Evolutionary conservation across 2,797 vertebrate genomes (phyloP).

Genomic region (Eulemur albifrons): DNA sequence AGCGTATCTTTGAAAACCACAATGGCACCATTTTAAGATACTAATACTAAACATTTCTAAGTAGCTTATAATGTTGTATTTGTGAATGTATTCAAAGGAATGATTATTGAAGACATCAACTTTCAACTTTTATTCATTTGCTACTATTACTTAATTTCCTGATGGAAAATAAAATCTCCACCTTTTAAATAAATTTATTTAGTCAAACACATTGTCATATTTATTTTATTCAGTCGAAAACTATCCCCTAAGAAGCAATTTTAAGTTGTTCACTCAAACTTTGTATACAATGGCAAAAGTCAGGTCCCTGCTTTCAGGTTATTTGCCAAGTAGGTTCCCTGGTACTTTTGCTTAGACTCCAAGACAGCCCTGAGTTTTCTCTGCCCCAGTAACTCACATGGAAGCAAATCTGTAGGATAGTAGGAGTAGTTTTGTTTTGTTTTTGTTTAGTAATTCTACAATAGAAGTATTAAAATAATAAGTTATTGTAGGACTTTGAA

Average conservation of each 20-base stretch:
- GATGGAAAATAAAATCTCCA: conserved; percentile 26
- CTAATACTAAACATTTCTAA: conserved; percentile 33
- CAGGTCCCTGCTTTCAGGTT: neutral
- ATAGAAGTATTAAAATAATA: conserved; percentile 37
- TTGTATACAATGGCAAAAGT: neutral
- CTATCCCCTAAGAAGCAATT: neutral
- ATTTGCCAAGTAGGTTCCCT: neutral
- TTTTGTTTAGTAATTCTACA: conserved; percentile 37
- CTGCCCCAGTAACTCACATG: neutral
- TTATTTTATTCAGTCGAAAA: conserved; percentile 42
- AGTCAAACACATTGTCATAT: neutral
- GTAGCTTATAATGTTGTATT: conserved; percentile 24
- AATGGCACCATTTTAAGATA: neutral
- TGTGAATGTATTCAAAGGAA: conserved; percentile 32
- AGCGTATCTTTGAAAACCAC: conserved; percentile 3
- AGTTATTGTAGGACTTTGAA: conserved; percentile 29
- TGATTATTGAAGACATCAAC: neutral
- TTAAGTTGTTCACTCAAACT: conserved; percentile 20
- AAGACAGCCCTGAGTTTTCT: conserved; percentile 48
- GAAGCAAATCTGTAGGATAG: conserved; percentile 44
- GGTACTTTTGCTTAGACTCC: neutral
- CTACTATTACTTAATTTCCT: neutral
- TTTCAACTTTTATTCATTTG: neutral
- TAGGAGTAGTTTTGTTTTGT: conserved; percentile 1
- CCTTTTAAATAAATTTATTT: conserved; percentile 33